A percentile compares a stretch with the other conserved stretches of the same genome.
Evolutionary conservation across 1,140 invertebrate species (phyloP).

Genomic region (Drosophila trapezifrons): DNA sequence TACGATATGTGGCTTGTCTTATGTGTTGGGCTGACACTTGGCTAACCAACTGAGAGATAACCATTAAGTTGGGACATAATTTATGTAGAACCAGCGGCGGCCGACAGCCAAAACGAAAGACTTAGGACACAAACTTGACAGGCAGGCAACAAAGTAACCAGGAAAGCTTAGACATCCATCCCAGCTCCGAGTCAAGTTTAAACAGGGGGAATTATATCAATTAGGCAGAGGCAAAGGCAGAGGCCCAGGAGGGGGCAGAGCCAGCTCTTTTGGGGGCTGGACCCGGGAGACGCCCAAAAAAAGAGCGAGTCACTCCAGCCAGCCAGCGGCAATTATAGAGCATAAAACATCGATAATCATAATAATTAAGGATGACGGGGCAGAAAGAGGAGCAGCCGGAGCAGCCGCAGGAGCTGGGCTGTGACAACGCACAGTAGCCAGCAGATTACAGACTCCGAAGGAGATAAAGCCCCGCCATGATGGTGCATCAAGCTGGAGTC

Average conservation of each 20-base stretch:
- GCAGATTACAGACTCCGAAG: slow-evolving; percentile 43
- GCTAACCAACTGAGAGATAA: slow-evolving; percentile 64
- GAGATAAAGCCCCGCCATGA: slow-evolving; percentile 40
- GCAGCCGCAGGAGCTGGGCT: slow-evolving; percentile 35
- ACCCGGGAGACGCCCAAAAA: slow-evolving; percentile 60
- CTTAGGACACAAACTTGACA: slow-evolving; percentile 47
- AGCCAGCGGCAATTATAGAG: slow-evolving; percentile 77
- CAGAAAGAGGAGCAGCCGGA: slow-evolving; percentile 50
- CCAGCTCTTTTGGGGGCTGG: slow-evolving; percentile 41
- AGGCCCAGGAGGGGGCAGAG: slow-evolving; percentile 8
- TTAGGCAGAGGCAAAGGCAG: slow-evolving; percentile 54
- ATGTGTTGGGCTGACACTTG: slow-evolving; percentile 62
- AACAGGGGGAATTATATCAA: slow-evolving; percentile 66
- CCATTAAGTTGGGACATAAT: slow-evolving; percentile 64
- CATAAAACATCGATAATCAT: slow-evolving; percentile 82
- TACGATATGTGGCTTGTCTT: slow-evolving; percentile 5
- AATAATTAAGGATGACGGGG: slow-evolving; percentile 80
- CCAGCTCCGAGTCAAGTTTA: slow-evolving; percentile 22
- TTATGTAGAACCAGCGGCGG: slow-evolving; percentile 51
- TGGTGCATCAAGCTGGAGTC: slow-evolving; percentile 54
- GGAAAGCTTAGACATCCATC: slow-evolving; percentile 22
- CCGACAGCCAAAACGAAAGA: slow-evolving; percentile 43
- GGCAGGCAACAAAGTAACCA: slow-evolving; percentile 37
- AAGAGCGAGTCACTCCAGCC: slow-evolving; percentile 57
- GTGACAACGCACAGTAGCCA: slow-evolving; percentile 71